Base-by-base conservation (phyloP, 2,797 vertebrate genomes). In the Jordanella pulchra region DNA sequence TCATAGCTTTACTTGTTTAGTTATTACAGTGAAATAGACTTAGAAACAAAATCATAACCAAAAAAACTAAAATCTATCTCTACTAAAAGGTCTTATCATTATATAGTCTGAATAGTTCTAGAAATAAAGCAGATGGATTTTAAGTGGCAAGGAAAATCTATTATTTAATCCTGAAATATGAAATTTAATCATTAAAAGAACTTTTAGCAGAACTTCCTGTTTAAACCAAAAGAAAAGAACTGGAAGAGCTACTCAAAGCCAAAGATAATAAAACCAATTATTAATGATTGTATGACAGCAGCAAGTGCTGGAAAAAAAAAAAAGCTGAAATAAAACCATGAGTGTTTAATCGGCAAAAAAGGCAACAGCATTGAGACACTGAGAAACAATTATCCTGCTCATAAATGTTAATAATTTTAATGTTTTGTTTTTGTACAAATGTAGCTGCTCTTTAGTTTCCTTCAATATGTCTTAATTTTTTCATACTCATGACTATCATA, bases 251-350 rank as follows among this genome's bases (percentile, higher is more conserved):
- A 13, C 35, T 64, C 13, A 25, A 44, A 25, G 23, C 25, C 2
- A 54, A 54, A n/a, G 17, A 23, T 64, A 25, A 63, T n/a, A 64
- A 14, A 54, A 54, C 23, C 21, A 61, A n/a, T 61, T 61, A 61
- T 61, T 61, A 44, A 63, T 42, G 12, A 42, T 44, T 1, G 23
- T 25, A 15, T 25, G 35, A 44, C 35, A 63, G 60, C 35, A n/a
- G 18, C 13, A 15, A n/a, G 50, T 23, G n/a, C 25, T 28, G 12
- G 45, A 63, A 12, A 11, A 67, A 66, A 11, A 67, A 66, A 23
- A 56, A 66, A 66, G 35, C 13, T 15, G 17, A 67, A 47, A 21
- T 32, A 18, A 44, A 63, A 64, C 12, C 60, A 25, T 56, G 1
- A 64, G 44, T 1, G 60, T 64, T 64, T 64, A n/a, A 64, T 42